phyloP scores from a whole-genome alignment of 1,140 invertebrate genomes.

The Phthorimaea operculella region DNA sequence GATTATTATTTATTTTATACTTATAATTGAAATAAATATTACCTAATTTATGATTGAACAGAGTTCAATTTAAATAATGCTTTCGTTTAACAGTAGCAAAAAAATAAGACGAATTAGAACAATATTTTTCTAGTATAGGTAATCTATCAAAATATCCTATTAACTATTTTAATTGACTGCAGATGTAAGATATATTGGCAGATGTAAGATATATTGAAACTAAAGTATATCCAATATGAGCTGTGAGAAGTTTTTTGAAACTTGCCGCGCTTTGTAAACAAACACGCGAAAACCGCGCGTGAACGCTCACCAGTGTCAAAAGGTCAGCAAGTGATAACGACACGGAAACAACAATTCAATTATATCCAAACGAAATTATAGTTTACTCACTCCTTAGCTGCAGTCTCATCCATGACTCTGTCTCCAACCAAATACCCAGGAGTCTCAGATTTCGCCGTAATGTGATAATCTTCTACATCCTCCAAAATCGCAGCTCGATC shows the following conservation, averaged over 20 bases:
- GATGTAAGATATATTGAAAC: too few species aligned
- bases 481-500: slow-evolving; percentile 57
- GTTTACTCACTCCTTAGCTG: slow-evolving; percentile 38
- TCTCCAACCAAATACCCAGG: slow-evolving; percentile 54
- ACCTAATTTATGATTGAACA: too few species aligned
- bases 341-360: neutral
- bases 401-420: slow-evolving; percentile 41
- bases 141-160: too few species aligned
- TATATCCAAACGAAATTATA: neutral
- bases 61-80: too few species aligned
- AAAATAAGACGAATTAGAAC: too few species aligned
- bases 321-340: slow-evolving; percentile 13
- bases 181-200: too few species aligned
- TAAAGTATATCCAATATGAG: too few species aligned
- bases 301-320: slow-evolving; percentile 9
- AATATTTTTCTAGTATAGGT: too few species aligned
- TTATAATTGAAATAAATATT: too few species aligned
- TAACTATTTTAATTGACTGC: too few species aligned
- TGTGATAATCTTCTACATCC: slow-evolving; percentile 53
- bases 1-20: too few species aligned
- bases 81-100: too few species aligned
- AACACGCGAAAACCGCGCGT: neutral
- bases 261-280: neutral
- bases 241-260: neutral
- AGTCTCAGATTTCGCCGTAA: slow-evolving; percentile 51